Percentiles rank a stretch among this genome's conserved stretches.
Evolutionary conservation across 2,888 invertebrate species (phyloP).

Genomic region (Hypsopygia costalis): DNA sequence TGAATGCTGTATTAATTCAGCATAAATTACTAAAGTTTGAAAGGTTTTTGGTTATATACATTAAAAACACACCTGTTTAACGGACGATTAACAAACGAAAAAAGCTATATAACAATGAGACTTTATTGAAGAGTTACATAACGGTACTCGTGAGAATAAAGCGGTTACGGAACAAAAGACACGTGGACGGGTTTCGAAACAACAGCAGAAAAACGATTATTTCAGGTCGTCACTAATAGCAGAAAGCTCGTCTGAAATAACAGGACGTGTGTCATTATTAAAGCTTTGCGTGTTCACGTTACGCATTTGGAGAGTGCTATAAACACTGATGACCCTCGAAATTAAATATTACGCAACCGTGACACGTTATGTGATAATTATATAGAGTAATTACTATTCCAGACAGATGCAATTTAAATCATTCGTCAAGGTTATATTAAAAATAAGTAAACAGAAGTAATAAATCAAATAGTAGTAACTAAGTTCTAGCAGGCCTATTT

Average conservation of each 20-base stretch:
- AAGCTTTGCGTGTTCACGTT: slow-evolving; percentile 46
- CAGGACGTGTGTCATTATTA: slow-evolving; percentile 46
- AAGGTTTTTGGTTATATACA: too few relatives aligned
- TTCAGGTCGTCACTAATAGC: slow-evolving; percentile 34
- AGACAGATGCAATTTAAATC: slow-evolving; percentile 29
- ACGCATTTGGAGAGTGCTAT: slow-evolving; percentile 33
- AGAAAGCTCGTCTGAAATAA: slow-evolving; percentile 50
- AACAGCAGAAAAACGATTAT: slow-evolving; percentile 39
- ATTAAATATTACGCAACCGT: slow-evolving; percentile 22
- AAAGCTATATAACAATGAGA: not conserved
- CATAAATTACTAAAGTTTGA: slow-evolving; percentile 8
- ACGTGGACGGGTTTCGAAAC: slow-evolving; percentile 44
- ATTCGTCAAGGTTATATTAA: slow-evolving; percentile 1
- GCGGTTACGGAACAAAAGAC: slow-evolving; percentile 41
- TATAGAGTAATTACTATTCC: slow-evolving; percentile 31
- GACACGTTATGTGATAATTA: slow-evolving; percentile 40
- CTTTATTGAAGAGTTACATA: slow-evolving; percentile 2
- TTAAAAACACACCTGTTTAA: too few relatives aligned
- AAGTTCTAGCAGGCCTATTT: too few relatives aligned
- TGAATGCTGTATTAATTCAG: slow-evolving; percentile 19
- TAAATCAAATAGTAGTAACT: too few relatives aligned
- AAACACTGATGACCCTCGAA: slow-evolving; percentile 29
- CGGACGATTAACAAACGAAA: not conserved
- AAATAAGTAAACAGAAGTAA: too few relatives aligned
- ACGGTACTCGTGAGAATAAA: slow-evolving; percentile 24